Percentiles rank a stretch among this genome's conserved stretches.
These are phyloP conservation scores for Cossypha niveicapilla DNA, from an alignment of 2,797 vertebrate species.

Conservation along the genomic window DNA sequence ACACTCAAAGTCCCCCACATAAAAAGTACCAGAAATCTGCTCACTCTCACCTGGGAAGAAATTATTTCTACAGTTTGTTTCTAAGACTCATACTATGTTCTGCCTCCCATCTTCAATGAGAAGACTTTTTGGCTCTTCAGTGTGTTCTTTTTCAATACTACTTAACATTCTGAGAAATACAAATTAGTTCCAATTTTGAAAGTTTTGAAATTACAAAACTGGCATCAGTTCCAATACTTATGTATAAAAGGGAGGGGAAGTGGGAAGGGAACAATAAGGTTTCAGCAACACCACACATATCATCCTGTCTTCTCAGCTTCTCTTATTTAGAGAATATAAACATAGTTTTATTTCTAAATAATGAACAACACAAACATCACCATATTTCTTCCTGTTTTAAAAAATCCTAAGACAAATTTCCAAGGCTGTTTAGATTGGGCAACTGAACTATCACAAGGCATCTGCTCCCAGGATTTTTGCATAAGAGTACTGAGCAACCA, in stretches of 20 bases:
- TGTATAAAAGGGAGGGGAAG: neutral
- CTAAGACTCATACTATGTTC: neutral
- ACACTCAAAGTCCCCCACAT: neutral
- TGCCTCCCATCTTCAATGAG: neutral
- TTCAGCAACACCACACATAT: neutral
- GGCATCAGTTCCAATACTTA: neutral
- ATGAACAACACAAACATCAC: neutral
- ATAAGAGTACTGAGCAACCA: neutral
- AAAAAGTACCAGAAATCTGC: neutral
- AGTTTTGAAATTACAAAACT: neutral
- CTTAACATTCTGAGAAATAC: neutral
- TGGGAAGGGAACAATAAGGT: neutral
- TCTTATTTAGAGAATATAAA: neutral
- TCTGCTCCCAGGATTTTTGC: neutral
- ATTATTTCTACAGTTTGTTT: neutral
- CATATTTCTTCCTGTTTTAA: neutral
- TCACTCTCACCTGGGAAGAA: neutral
- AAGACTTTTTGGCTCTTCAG: neutral
- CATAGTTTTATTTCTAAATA: neutral
- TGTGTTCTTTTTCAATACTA: neutral
- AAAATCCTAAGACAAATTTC: neutral
- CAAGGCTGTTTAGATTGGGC: neutral
- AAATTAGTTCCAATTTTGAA: neutral
- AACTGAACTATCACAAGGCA: neutral
- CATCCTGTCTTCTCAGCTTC: neutral